Conservation (phyloP, 1,140 invertebrate species). For the Atopsyche davidsoni region DNA sequence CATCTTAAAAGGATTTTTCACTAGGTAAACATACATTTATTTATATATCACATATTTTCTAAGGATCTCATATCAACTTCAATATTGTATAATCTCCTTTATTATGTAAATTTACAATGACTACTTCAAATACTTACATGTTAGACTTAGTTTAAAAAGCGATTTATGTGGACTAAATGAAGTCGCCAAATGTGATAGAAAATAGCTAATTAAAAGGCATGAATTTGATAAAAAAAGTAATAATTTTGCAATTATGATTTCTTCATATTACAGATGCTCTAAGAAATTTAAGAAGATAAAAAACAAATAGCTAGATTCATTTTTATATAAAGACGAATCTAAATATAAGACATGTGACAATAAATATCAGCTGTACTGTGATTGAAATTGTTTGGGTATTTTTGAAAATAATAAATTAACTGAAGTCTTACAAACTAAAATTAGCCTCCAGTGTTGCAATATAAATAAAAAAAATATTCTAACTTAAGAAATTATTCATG, state of each 20-base stretch:
- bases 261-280: no score
- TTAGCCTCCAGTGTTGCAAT: no score
- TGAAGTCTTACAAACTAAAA: no score
- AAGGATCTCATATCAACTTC: conserved; percentile 5
- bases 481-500: no score
- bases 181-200: not conserved
- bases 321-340: no score
- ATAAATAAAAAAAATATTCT: no score
- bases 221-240: not conserved
- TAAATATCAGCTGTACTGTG: no score
- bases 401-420: no score
- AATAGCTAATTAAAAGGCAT: not conserved
- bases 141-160: not conserved
- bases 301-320: no score
- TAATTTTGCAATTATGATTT: not conserved
- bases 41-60: conserved; percentile 24
- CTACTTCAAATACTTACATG: not conserved
- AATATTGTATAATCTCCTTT: not conserved
- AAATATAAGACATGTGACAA: no score
- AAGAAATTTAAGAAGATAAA: no score
- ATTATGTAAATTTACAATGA: not conserved
- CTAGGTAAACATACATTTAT: not conserved
- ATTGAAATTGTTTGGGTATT: no score
- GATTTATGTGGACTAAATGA: not conserved
- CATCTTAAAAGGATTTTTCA: not conserved